Base-by-base conservation (phyloP, 2,888 invertebrate species). In the Nomada fucata region DNA sequence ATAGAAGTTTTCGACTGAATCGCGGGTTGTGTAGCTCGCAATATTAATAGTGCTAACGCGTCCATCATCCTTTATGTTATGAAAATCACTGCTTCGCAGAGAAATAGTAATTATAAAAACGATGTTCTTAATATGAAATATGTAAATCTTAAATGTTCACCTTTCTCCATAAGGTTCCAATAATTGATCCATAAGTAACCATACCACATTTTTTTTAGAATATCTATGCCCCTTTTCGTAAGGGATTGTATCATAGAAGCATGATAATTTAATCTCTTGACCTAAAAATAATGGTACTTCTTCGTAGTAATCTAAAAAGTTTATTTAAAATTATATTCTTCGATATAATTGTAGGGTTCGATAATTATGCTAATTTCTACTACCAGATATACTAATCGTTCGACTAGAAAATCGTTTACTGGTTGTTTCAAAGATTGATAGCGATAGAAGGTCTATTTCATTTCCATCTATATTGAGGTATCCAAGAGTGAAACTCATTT, bases 1-100 rank as follows among this genome's bases (percentile, higher is more conserved):
- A 67, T 86, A 86, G 73, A 86, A 83, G 57, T 81, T 85, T 81
- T 86, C 86, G n/a, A 85, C 70, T 36, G 52, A 52, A 50, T 83
- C 71, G 15, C 75, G 80, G 61, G 47, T 75, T 11, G 23, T 29
- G n/a, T 86, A 86, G 64, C 83, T 86, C 47, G 81, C 61, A 65
- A 83, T 79, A 59, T 36, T 83, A 23, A 86, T 47, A 9, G 77
- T 85, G 74, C 79, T 86, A 18, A 86, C 60, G 52, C 83, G 83
- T 4, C 85, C 80, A 74, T 86, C 55, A 47, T 85, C 78, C 52
- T 81, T 85, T 36, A 86, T 10, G 44, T 72, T 36, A 42, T 73
- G 75, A 23, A 72, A 69, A 50, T 79, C 65, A 23, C 71, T 69
- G 23, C 70, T 80, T 67, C 5, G 68, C 5, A 18, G 57, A 57